Base-by-base conservation (phyloP, 1,140 invertebrate genomes). In the Archivesica marissinica region DNA sequence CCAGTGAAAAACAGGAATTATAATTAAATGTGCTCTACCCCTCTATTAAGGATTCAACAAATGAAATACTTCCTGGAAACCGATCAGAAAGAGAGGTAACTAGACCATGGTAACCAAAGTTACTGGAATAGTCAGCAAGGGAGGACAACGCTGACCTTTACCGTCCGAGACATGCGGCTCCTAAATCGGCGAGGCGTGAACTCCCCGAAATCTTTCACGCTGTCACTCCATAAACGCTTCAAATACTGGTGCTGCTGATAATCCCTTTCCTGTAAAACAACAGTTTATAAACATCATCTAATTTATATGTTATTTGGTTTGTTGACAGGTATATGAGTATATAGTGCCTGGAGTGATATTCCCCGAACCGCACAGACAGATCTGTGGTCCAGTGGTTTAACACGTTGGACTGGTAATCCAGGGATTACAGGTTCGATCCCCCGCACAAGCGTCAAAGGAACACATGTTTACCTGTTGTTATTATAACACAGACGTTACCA, bases 171-270 rank as follows among this genome's bases (percentile, higher is more conserved):
- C 75, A 85, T 85, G 25, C 82, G 56, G 47, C 82, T 85, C 47
- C 66, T 70, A n/a, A 33, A 77, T 56, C 82, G 81, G 7, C 88
- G 64, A 2, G 89, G 89, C 17, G 85, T 86, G n/a, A 88, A 78
- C 25, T 85, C 74, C 2, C 77, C 88, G 41, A 77, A 89, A 33
- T 91, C 90, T 66, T 90, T 91, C 6, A 87, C 77, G 64, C 64
- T 87, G 7, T 89, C 84, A 85, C 72, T 84, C 88, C 89, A 89
- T 56, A 91, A 64, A 50, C 72, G 72, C 80, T 86, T 85, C 33
- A 89, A 72, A 75, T 91, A 90, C 38, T 78, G 56, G 25, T 88
- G 88, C 38, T 90, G 85, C 25, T 88, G 83, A 61, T 88, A 90
- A 15, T 90, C 87, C 23, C 83, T 80, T 59, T 91, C 90, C 90